Evolutionary conservation across 2,797 vertebrate genomes (phyloP), one percentile per base, ranked within the genome.

Genomic region (Simalia tracyae): DNA sequence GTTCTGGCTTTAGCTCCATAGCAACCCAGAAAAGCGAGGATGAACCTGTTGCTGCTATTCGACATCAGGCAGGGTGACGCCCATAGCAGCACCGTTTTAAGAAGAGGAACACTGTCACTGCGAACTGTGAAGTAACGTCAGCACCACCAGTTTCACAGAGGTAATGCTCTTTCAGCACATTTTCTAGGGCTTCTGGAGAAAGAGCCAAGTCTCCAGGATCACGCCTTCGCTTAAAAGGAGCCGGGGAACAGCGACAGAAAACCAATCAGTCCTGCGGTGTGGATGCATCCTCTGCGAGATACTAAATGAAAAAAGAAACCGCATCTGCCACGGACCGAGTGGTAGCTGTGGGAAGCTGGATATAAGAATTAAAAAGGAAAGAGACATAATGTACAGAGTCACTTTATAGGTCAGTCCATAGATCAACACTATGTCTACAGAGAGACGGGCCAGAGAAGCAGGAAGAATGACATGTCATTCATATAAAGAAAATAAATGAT

Each of bases 141-240:
- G 63, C 66, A 61, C 84, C 88, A 93, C 86, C 88, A 93, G 93
- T 94, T 96, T 96, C 94, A 92, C 88, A 86, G 87, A 86, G 92
- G 90, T 85, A 81, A 46, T 61, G 93, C 93, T 88, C 94, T 93
- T 94, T 96, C 96, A 95, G 95, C 95, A 94, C 91, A 95, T 95
- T 96, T 93, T 86, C 93, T 66, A 91, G 87, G 8, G 42, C 61
- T 94, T 87, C 92, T 88, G 94, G 95, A 92, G 81, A 88, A 94
- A 93, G 90, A 93, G 64, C 87, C 92, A 95, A 94, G 95, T 94
- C 92, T 92, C 95, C 91, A 91, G 28, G 92, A 96, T 95, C 93
- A 93, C 54, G 0, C 89, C 95, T 97, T 91, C 87, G 91, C 54
- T 28, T 3, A 2, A 26, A 63, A 76, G 72, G 28, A 46, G 88